Percentiles rank a stretch among this genome's conserved stretches.
phyloP scores from a whole-genome alignment of 2,888 invertebrate genomes.

The Melieria crassipennis region DNA sequence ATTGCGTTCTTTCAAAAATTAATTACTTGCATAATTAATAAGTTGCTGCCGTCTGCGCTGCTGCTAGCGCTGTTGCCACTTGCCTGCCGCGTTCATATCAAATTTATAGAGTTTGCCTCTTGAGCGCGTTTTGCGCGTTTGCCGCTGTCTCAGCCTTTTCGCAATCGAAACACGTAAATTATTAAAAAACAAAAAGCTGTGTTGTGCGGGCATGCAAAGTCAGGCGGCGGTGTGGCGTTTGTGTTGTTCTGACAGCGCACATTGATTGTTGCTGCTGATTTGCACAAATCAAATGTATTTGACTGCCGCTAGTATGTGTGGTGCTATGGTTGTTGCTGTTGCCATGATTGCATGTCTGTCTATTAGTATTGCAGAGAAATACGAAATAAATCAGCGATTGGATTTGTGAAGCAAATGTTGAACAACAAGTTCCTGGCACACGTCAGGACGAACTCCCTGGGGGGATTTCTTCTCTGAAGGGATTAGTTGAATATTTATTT shows the following conservation, averaged over 20 bases:
- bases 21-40: slow-evolving; percentile 25
- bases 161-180: slow-evolving; percentile 11
- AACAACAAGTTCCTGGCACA: no score
- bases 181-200: not conserved
- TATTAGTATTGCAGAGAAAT: no score
- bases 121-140: slow-evolving; percentile 3
- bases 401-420: no score
- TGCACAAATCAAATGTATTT: no score
- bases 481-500: no score
- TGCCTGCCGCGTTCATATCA: not conserved
- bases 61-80: not conserved
- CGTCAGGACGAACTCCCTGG: no score
- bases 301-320: no score
- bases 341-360: no score
- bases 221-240: not conserved
- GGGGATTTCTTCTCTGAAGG: no score
- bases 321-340: not conserved
- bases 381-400: no score
- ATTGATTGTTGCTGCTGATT: no score
- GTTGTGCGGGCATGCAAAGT: not conserved
- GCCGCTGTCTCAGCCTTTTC: not conserved
- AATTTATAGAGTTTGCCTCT: not conserved
- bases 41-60: not conserved
- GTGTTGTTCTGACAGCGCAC: no score
- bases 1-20: slow-evolving; percentile 7